phyloP scores from a whole-genome alignment of 2,113 vertebrate species.

The Ceratotherium simum region DNA sequence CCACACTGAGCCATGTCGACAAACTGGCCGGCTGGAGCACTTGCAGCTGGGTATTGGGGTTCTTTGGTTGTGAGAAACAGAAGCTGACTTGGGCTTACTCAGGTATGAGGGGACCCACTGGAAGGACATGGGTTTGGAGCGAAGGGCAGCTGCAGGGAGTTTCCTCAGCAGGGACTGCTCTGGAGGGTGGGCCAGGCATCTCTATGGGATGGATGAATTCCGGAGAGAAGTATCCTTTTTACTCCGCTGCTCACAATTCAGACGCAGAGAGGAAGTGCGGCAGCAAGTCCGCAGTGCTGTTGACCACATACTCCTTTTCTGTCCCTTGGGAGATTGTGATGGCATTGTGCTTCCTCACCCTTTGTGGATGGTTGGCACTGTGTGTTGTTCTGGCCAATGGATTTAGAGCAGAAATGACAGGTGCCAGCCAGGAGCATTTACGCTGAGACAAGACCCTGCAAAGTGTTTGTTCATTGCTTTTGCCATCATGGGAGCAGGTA shows the following conservation, averaged over 20 bases:
- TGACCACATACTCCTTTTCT: background rate
- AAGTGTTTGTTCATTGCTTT: background rate
- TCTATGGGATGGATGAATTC: background rate
- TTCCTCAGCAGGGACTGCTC: background rate
- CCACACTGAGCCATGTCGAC: background rate
- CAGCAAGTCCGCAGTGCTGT: no score
- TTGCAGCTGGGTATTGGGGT: background rate
- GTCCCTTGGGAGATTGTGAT: background rate
- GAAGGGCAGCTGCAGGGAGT: background rate
- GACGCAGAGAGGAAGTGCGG: background rate
- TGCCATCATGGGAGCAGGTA: no score
- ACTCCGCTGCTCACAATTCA: background rate
- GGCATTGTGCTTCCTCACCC: background rate
- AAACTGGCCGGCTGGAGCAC: background rate
- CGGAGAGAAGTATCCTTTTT: background rate
- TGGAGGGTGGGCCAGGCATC: background rate
- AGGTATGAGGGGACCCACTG: background rate
- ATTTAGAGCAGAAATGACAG: background rate
- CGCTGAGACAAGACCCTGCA: background rate
- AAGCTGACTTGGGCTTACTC: background rate
- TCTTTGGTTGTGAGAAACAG: background rate
- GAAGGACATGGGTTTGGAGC: background rate
- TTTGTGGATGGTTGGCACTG: no score
- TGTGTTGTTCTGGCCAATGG: background rate
- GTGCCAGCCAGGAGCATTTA: background rate